A percentile compares a stretch with the other conserved stretches of the same genome.
Conservation (phyloP, 2,888 invertebrate species). For the Mythimna vitellina region DNA sequence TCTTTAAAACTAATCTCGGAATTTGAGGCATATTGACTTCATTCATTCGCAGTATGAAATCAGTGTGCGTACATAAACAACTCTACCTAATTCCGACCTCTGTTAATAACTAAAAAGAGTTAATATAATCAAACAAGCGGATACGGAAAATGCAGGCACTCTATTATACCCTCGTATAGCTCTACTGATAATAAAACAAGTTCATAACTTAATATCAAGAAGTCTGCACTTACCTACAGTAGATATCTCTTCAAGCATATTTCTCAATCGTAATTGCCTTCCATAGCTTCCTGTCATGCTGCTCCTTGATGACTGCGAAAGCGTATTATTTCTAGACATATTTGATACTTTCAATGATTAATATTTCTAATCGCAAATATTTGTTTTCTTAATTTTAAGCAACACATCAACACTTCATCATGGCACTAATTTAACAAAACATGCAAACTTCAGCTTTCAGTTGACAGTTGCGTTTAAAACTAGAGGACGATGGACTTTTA, state of each 20-base stretch:
- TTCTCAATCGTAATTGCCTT: slow-evolving; percentile 77
- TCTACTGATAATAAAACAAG: neutral
- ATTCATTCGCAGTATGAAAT: no score
- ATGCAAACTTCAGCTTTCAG: neutral
- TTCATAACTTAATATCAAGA: neutral
- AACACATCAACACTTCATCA: neutral
- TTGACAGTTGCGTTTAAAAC: slow-evolving; percentile 12
- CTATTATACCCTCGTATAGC: no score
- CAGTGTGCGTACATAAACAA: no score
- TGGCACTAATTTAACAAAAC: no score
- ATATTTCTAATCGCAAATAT: neutral
- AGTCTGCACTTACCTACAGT: slow-evolving; percentile 69
- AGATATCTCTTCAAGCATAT: slow-evolving; percentile 75
- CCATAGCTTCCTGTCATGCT: slow-evolving; percentile 74
- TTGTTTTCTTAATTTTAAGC: slow-evolving; percentile 12
- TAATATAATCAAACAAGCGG: no score
- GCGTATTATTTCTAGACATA: slow-evolving; percentile 66
- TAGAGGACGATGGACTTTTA: neutral
- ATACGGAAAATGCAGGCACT: no score
- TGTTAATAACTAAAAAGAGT: no score
- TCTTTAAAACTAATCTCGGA: no score
- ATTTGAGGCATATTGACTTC: no score
- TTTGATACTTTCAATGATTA: slow-evolving; percentile 7
- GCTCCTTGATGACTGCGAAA: slow-evolving; percentile 52
- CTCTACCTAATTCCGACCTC: no score